phyloP scores from a whole-genome alignment of 2,888 invertebrate species.

The Synanthedon vespiformis region DNA sequence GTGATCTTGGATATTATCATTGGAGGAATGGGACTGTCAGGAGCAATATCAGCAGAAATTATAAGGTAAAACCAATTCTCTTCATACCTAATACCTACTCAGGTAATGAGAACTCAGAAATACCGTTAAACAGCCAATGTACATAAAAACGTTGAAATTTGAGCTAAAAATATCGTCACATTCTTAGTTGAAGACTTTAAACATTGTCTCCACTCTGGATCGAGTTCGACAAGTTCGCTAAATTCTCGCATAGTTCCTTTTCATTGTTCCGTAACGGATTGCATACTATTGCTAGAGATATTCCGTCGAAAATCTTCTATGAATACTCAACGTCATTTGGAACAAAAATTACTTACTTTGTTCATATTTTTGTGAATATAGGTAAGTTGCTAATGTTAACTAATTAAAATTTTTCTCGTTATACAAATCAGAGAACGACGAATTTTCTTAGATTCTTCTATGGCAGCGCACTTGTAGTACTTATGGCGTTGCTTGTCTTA shows the following conservation, averaged over 20 bases:
- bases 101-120: too few relatives aligned
- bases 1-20: constrained; percentile 83
- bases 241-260: constrained; percentile 21
- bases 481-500: too few relatives aligned
- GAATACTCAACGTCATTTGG: background rate
- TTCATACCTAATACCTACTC: too few relatives aligned
- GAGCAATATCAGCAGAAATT: constrained; percentile 83
- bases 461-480: too few relatives aligned
- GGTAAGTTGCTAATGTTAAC: too few relatives aligned
- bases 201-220: constrained; percentile 18
- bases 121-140: too few relatives aligned
- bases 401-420: too few relatives aligned
- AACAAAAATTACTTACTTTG: too few relatives aligned
- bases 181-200: constrained; percentile 13
- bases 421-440: too few relatives aligned
- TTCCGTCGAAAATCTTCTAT: background rate
- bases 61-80: constrained; percentile 60
- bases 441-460: too few relatives aligned
- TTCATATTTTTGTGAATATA: too few relatives aligned
- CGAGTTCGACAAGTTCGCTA: constrained; percentile 7
- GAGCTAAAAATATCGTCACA: background rate
- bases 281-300: background rate
- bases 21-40: constrained; percentile 79
- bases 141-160: background rate
- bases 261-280: constrained; percentile 1